phyloP scores from a whole-genome alignment of 2,797 vertebrate genomes.

The Urocyon cinereoargenteus region DNA sequence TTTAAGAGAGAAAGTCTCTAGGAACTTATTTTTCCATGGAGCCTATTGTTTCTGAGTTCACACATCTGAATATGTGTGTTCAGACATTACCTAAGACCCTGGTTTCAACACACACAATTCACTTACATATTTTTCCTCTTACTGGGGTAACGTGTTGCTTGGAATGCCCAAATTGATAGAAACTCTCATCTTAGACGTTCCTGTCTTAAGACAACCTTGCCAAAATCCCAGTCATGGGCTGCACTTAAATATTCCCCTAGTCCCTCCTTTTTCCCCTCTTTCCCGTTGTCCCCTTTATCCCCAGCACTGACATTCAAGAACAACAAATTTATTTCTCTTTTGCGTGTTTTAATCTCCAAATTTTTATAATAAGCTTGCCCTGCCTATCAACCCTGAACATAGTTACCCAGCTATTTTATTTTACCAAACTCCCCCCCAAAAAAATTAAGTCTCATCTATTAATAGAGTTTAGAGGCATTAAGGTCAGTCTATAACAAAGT shows the following conservation, averaged over 20 bases:
- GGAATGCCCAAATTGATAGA: background rate
- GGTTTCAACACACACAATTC: background rate
- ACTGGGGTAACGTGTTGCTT: background rate
- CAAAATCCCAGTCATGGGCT: background rate
- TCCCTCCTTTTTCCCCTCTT: background rate
- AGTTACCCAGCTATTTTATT: conserved; percentile 14
- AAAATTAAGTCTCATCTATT: background rate
- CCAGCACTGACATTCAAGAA: background rate
- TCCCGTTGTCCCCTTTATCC: background rate
- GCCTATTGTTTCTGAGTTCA: background rate
- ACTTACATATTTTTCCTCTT: background rate
- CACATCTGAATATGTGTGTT: background rate
- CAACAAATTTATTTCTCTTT: background rate
- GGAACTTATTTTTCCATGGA: background rate
- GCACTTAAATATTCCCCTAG: background rate
- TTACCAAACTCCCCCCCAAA: background rate
- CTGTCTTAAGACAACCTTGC: background rate
- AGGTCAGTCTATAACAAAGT: background rate
- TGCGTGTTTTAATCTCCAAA: background rate
- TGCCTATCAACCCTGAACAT: background rate
- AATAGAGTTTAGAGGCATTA: background rate
- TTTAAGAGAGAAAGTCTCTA: background rate
- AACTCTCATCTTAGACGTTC: background rate
- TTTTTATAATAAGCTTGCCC: background rate
- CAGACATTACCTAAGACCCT: background rate